Evolutionary conservation across 2,888 invertebrate species (phyloP), one percentile per base, ranked within the genome.

Genomic region (Luffia ferchaultella): DNA sequence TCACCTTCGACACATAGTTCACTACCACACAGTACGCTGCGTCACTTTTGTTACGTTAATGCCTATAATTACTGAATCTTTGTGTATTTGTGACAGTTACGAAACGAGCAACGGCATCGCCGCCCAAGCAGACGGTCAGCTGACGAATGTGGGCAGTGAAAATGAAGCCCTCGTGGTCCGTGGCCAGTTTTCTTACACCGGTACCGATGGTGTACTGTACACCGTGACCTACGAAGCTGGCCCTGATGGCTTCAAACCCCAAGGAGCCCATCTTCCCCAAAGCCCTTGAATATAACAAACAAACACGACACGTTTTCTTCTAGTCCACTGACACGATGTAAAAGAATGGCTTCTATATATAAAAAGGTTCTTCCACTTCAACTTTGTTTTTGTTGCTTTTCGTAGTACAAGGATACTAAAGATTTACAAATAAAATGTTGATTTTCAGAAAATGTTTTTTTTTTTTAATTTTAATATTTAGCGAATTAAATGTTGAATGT

Each of bases 181-280:
- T n/a, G 88, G 88, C 2, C 56, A 59, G 49, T 86, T 53, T 77
- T 62, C 71, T 3, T 87, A 85, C 76, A 20, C 60, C 51, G 86
- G 68, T 2, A 60, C 66, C 41, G 85, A 87, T 53, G 86, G 86
- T 20, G 60, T 72, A 19, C 51, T 61, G 48, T 85, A 86, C 75
- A 55, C 64, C 16, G 70, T 87, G 45, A 63, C 49, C 44, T 88
- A 86, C 76, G 52, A 69, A 50, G 85, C 88, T 52, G 72, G 85
- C 68, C 77, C 85, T 64, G 62, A 68, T 53, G 88, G 88, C 12
- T 88, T 78, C 83, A 76, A 75, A 55, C 77, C 87, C 59, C 2
- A 52, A 20, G 79, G 62, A 7, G 63, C 64, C 42, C 76, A 76
- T 41, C 44, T 79, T 18, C 76, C 77, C 61, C 17, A 54, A 1